These are phyloP conservation scores for Drosophila virilis DNA, from an alignment of 1,140 invertebrate species.

Conservation along the genomic window DNA sequence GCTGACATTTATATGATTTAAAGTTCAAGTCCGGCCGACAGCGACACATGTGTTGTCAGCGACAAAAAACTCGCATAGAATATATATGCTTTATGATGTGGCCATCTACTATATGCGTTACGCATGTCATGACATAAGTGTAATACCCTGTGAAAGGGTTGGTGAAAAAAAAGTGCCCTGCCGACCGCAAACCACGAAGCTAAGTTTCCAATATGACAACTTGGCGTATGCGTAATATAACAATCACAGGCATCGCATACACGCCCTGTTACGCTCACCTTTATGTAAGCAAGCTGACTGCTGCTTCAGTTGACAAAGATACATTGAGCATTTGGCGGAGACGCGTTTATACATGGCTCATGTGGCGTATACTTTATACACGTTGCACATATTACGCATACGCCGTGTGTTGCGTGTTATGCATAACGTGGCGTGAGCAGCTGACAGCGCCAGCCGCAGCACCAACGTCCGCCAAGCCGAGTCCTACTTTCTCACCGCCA, in stretches of 20 bases:
- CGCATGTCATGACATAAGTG: not conserved
- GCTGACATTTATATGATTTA: no score
- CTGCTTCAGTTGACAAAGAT: slow-evolving; percentile 33
- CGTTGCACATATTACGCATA: slow-evolving; percentile 61
- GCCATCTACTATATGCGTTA: no score
- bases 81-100: no score
- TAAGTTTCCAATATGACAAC: slow-evolving; percentile 55
- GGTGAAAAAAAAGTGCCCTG: slow-evolving; percentile 1
- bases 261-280: not conserved
- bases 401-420: slow-evolving; percentile 28
- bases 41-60: no score
- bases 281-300: not conserved
- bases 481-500: no score
- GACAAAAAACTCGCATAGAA: no score
- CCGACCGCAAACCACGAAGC: slow-evolving; percentile 13
- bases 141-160: not conserved
- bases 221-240: slow-evolving; percentile 57
- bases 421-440: slow-evolving; percentile 26
- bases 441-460: slow-evolving; percentile 53
- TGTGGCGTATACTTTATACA: slow-evolving; percentile 56
- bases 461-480: slow-evolving; percentile 3
- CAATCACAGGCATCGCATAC: slow-evolving; percentile 30
- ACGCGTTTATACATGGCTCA: slow-evolving; percentile 36
- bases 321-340: slow-evolving; percentile 17
- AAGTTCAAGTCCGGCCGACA: no score